Evolutionary conservation across 1,140 invertebrate genomes (phyloP).

Genomic region (Drosophila repletoides): DNA sequence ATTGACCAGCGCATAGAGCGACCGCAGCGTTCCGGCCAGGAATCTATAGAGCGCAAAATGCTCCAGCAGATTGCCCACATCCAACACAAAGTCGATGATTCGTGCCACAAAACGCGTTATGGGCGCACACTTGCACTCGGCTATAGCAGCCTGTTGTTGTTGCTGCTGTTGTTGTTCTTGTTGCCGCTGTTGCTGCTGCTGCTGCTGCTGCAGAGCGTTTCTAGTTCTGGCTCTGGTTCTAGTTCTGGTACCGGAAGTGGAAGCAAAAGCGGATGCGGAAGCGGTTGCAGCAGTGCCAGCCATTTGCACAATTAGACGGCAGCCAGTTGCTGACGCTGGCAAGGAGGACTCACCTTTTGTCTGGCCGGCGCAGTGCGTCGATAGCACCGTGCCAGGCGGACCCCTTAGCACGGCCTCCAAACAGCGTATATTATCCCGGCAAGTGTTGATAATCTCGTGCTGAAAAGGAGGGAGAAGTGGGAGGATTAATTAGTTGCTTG

Average conservation of each 20-base stretch:
- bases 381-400: conserved; percentile 74
- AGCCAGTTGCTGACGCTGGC: conserved; percentile 22
- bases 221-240: not conserved
- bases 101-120: conserved; percentile 81
- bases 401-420: conserved; percentile 85
- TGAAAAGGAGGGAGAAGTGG: conserved; percentile 76
- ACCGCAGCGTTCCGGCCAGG: conserved; percentile 64
- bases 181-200: not conserved
- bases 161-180: not conserved
- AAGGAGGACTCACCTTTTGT: conserved; percentile 82
- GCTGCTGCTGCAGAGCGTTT: not conserved
- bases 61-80: conserved; percentile 70
- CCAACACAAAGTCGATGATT: conserved; percentile 71
- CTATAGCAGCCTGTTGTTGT: conserved; percentile 5
- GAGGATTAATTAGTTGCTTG: not conserved
- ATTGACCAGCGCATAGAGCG: conserved; percentile 70
- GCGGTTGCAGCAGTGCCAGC: conserved; percentile 9
- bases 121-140: conserved; percentile 77
- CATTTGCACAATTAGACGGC: conserved; percentile 14
- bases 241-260: conserved; percentile 8
- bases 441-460: conserved; percentile 89
- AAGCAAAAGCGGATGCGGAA: conserved; percentile 3
- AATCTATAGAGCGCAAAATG: conserved; percentile 77
- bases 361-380: conserved; percentile 66
- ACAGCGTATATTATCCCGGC: conserved; percentile 88